Evolutionary conservation across 2,888 invertebrate genomes (phyloP), one percentile per base, ranked within the genome.

Genomic region (Beris chalybata): DNA sequence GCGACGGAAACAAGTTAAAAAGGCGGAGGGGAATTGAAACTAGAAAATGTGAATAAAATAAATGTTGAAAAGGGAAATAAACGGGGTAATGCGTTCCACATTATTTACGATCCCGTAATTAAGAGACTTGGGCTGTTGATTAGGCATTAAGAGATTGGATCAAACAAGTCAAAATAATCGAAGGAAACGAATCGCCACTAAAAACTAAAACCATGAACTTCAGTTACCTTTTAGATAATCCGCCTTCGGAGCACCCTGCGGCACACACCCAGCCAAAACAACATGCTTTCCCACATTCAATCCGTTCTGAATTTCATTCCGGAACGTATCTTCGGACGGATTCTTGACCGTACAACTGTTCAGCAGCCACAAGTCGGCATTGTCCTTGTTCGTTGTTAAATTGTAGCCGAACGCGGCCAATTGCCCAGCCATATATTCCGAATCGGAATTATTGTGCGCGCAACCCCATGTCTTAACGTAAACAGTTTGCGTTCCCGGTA

Each of bases 271-370:
- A 0, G 98, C 96, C n/a, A 97, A 88, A 3, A 99, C 96, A 13
- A 98, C 86, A 72, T 89, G 87, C 73, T 95, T 93, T 0, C 92
- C 91, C 2, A 83, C 82, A 32, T 85, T 85, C 73, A 85, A 85
- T 0, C 91, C 96, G 5, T 86, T 82, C 70, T 90, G 87, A 58
- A 97, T 90, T 79, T 92, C 92, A 83, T 97, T 97, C 69, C 87
- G 75, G 82, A 97, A 90, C 82, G 97, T 93, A 77, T 95, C 95
- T 77, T 99, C 98, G 0, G 97, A 91, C 0, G 99, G 99, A 78
- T 89, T 97, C 80, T 99, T 99, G 0, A 99, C 98, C 0, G 98
- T 99, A 78, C 98, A 99, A 59, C 96, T 96, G 81, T 99, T 99
- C 15, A 99, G 83, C 11, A 99, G 81, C 97, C 97, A 97, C 38